These are phyloP conservation scores for Listronotus oregonensis DNA, from an alignment of 1,140 invertebrate genomes.

Conservation along the genomic window DNA sequence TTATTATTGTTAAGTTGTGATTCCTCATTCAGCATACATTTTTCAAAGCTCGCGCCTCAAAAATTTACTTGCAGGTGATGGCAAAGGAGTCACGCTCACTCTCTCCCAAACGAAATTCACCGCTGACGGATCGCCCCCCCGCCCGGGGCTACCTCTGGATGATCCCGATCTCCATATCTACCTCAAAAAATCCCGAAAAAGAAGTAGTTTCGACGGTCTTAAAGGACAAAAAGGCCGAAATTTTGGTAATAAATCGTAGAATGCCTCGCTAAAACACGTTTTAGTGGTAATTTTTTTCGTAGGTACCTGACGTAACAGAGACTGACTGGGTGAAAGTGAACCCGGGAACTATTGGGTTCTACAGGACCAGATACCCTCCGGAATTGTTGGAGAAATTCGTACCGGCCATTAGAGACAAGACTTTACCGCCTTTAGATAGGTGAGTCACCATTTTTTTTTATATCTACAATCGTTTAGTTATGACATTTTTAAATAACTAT, in stretches of 20 bases:
- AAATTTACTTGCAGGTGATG: slow-evolving; percentile 51
- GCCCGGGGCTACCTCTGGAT: slow-evolving; percentile 74
- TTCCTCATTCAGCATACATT: no score
- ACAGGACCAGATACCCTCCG: slow-evolving; percentile 84
- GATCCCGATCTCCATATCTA: slow-evolving; percentile 86
- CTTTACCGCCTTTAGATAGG: slow-evolving; percentile 83
- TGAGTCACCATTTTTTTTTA: slow-evolving; percentile 2
- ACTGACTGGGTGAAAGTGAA: slow-evolving; percentile 89
- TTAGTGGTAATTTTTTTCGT: neutral
- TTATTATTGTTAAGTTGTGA: no score
- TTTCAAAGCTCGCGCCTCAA: no score
- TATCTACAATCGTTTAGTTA: no score
- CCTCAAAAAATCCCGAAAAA: slow-evolving; percentile 70
- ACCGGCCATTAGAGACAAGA: slow-evolving; percentile 77
- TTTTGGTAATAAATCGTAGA: slow-evolving; percentile 50
- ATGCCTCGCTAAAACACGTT: neutral
- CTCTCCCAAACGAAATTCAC: slow-evolving; percentile 86
- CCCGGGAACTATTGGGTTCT: slow-evolving; percentile 81
- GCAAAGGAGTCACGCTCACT: slow-evolving; percentile 67
- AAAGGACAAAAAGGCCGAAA: slow-evolving; percentile 66
- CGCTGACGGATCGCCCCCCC: slow-evolving; percentile 70
- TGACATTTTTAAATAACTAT: no score
- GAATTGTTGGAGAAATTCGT: slow-evolving; percentile 79
- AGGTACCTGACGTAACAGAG: slow-evolving; percentile 69
- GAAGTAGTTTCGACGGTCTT: slow-evolving; percentile 68